phyloP scores from a whole-genome alignment of 2,113 vertebrate genomes.

The Zootoca vivipara region DNA sequence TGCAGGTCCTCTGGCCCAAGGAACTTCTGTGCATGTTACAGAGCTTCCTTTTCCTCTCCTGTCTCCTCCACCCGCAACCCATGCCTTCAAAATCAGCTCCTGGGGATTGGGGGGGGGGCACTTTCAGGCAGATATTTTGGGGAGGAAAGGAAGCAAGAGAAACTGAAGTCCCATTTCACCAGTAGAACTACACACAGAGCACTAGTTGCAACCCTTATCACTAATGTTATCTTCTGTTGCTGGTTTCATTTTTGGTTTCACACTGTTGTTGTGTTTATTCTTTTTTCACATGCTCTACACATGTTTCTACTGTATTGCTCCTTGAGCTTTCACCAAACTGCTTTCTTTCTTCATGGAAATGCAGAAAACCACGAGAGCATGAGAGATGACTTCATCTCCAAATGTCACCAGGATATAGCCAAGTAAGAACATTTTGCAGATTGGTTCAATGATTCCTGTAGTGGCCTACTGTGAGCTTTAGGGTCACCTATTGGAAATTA shows the following conservation, averaged over 20 bases:
- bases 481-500: constrained; percentile 55
- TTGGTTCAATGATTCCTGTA: constrained; percentile 8
- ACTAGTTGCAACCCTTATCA: background rate
- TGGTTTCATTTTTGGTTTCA: background rate
- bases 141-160: no score
- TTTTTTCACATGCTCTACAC: background rate
- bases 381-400: constrained; percentile 42
- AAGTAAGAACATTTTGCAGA: background rate
- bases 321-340: background rate
- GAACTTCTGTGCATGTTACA: no score
- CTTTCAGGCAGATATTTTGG: no score
- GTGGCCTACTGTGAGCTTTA: constrained; percentile 24
- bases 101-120: no score
- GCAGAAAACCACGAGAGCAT: background rate
- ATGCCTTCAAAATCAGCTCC: no score
- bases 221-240: background rate
- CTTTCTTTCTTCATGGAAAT: constrained; percentile 27
- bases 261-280: background rate
- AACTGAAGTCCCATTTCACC: no score
- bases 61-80: no score
- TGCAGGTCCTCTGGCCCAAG: no score
- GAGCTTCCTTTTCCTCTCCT: no score
- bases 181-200: no score
- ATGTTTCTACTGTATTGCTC: background rate
- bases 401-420: constrained; percentile 10